Evolutionary conservation across 2,888 invertebrate genomes (phyloP), one percentile per base, ranked within the genome.

Genomic region (Cephalotes varians): DNA sequence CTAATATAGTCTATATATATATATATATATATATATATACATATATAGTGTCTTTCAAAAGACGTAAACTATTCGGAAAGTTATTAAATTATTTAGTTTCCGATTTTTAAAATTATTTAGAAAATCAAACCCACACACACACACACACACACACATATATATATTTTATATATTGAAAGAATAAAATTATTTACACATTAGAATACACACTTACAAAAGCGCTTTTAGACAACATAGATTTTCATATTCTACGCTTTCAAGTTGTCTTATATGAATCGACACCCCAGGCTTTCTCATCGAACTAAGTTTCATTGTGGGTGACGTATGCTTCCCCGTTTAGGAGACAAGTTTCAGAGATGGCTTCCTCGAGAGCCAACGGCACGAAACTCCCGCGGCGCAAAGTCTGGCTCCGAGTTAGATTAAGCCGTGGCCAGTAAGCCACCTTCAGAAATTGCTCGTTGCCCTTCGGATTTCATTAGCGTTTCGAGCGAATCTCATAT

Each of bases 391-490:
- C 88, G 90, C 88, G 90, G 91, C 90, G 91, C 89, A 92, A 93
- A 93, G 93, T 93, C 92, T 91, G 90, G 84, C 88, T 90, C 84
- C 83, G 92, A 93, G 93, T 94, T 93, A 92, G 93, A 93, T 94
- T 93, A 93, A 93, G 92, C 92, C 91, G 88, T 91, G 92, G 91
- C 91, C 93, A 93, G 93, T 92, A 93, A 93, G 92, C 93, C 92
- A 92, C 92, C 92, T 93, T 92, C 92, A 92, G 92, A 92, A 93
- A 93, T 93, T 93, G 92, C 92, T 92, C 91, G 91, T 91, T 91
- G 90, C 92, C 91, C 91, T 93, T 93, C 92, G 91, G 91, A 94
- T 93, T 93, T 93, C 93, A 94, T 94, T 93, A 93, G 91, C 90
- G 91, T 91, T 91, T 90, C 91, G 90, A 88, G 91, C 90, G 87